Base-by-base conservation (phyloP, 64 coral and sea anemone genomes). In the Stichodactyla mertensii region DNA sequence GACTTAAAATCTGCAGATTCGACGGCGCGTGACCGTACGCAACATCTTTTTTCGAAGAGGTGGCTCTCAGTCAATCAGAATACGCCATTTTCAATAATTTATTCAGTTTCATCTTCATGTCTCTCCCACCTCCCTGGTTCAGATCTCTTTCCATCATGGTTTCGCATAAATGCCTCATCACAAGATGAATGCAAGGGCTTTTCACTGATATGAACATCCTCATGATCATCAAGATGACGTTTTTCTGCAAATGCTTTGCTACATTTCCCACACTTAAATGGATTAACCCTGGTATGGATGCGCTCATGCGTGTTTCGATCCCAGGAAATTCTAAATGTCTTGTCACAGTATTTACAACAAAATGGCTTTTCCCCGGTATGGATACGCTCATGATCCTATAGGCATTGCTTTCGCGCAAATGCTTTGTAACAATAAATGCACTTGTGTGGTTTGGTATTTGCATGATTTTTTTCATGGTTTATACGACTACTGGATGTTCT, bases 241-340 rank as follows among this genome's bases (percentile, higher is more conserved):
- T 88, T 94, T 0, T 89, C 74, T 55, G 61, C 82, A 71, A 91
- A 90, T 10, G 79, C 20, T 67, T 94, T 91, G n/a, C 91, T 86
- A 57, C 88, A 90, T 6, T 94, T 80, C 20, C 24, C n/a, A 71
- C 84, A 94, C n/a, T 77, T 83, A 16, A 56, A 85, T 12, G 80
- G 62, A 23, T 83, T 52, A 19, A 77, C 55, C 18, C 92, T 85
- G 13, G 92, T 90, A 53, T 94, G 92, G 64, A 94, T 86, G 16
- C 79, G 57, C 10, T 90, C 84, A 61, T 94, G 92, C 7, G 28
- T 31, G 28, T 31, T 31, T 31, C 28, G 28, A 31, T 31, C 28
- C 28, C 28, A 31, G 28, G 28, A 31, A 31, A 31, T 31, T 31
- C 28, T 57, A 52, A 80, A 80, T 57, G 19, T 6, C 53, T 55